Base-by-base conservation (phyloP, 1,140 invertebrate species). In the Nymphalis io region DNA sequence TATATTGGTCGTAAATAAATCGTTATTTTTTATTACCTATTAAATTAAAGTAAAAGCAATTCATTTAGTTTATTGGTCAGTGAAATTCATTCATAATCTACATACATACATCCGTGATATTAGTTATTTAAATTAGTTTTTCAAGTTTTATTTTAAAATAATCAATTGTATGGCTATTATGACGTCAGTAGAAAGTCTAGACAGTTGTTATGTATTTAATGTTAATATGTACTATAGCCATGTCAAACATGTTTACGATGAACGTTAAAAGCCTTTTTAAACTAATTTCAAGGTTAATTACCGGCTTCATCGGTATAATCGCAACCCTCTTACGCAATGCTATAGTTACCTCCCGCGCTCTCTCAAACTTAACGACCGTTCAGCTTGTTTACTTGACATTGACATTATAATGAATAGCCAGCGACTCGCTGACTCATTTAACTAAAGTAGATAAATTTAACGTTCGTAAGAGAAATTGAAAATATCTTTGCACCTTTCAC, bases 381-480 rank as follows among this genome's bases (percentile, higher is more conserved):
- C 70, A 53, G 59, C 48, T 61, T 69, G 73, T 72, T 71, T 63
- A 57, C 55, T 64, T 75, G 76, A 72, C 77, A 79, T 79, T 76
- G 74, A 79, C 68, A 76, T 73, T 73, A 66, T 78, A 73, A 76
- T 76, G 57, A 74, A 74, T 74, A 53, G 53, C 68, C 65, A 38
- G 23, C 27, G 42, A 68, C 42, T 42, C 53, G 73, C 73, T 73
- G 60, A 73, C 42, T 77, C 75, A 75, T 42, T 70, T 66, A 12
- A 63, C 66, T 59, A 65, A 66, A 70, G 63, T 62, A 64, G 42
- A 70, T 58, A 57, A 60, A 20, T 39, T 70, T 58, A 16, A 69
- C 53, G 64, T 66, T 48, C 60, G 27, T 55, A 39, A 66, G 72
- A 69, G 69, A 71, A 70, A 75, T 73, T 74, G 61, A 40, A 46